These are phyloP conservation scores for Cyprinella venusta DNA, from an alignment of 2,797 vertebrate genomes.

Conservation along the genomic window DNA sequence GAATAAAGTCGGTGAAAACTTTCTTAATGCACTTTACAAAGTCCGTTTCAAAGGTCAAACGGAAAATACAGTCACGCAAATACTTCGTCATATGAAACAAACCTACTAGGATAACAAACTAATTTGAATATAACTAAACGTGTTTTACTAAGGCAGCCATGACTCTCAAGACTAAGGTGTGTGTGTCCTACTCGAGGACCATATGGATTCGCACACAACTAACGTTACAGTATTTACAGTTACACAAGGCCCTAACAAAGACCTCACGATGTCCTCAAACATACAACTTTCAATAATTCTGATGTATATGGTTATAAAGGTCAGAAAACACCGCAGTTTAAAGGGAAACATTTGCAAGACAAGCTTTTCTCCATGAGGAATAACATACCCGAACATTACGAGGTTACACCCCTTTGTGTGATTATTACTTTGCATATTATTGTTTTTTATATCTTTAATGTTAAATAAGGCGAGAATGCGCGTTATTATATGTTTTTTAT, in stretches of 20 bases:
- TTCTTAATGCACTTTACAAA: not conserved
- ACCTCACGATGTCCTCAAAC: not conserved
- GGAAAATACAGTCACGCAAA: not conserved
- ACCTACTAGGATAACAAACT: not conserved
- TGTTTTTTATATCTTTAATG: no score
- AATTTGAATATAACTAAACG: not conserved
- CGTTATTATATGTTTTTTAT: not conserved
- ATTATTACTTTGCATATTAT: constrained; percentile 20
- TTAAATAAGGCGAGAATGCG: not conserved
- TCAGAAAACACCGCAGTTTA: not conserved
- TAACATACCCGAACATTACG: constrained; percentile 52
- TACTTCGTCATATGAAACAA: not conserved
- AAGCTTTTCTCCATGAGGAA: not conserved
- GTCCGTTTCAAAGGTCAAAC: not conserved
- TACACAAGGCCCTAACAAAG: no score
- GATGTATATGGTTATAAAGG: accelerated
- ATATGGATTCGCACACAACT: constrained; percentile 37
- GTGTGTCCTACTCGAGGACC: constrained; percentile 50
- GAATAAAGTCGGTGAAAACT: constrained; percentile 5
- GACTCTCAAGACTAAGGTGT: constrained; percentile 54
- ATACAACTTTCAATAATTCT: not conserved
- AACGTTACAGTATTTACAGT: constrained; percentile 18
- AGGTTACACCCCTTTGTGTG: constrained; percentile 76
- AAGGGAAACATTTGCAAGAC: not conserved
- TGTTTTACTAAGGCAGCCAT: constrained; percentile 63